phyloP scores from a whole-genome alignment of 1,140 invertebrate genomes.

The Macrobrachium rosenbergii region DNA sequence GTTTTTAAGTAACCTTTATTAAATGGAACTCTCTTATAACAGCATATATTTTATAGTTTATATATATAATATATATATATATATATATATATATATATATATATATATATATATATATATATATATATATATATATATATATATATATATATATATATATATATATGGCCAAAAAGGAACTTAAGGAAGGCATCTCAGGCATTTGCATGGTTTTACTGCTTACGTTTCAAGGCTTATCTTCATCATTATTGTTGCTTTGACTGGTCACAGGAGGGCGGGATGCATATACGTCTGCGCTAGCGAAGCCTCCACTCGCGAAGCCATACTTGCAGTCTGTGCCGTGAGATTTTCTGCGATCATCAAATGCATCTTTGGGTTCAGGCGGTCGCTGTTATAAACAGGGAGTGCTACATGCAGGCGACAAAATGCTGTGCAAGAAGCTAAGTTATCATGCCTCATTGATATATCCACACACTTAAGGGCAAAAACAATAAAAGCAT shows the following conservation, averaged over 20 bases:
- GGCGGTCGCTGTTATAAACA: constrained; percentile 41
- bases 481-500: constrained; percentile 31
- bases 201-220: too few species aligned
- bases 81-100: too few species aligned
- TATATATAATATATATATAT: too few species aligned
- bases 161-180: too few species aligned
- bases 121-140: too few species aligned
- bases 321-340: constrained; percentile 77
- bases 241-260: background rate
- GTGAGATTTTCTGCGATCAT: constrained; percentile 70
- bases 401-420: constrained; percentile 52
- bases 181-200: too few species aligned
- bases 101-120: too few species aligned
- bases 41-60: too few species aligned
- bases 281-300: constrained; percentile 62
- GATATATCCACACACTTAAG: constrained; percentile 8
- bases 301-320: constrained; percentile 71
- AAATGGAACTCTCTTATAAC: too few species aligned
- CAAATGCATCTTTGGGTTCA: constrained; percentile 47
- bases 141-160: too few species aligned
- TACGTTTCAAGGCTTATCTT: too few species aligned
- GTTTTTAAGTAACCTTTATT: too few species aligned
- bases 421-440: constrained; percentile 43
- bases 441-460: constrained; percentile 29
- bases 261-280: constrained; percentile 34